These are phyloP conservation scores for Ginglymostoma cirratum DNA, from an alignment of 2,113 vertebrate genomes.

Conservation along the genomic window DNA sequence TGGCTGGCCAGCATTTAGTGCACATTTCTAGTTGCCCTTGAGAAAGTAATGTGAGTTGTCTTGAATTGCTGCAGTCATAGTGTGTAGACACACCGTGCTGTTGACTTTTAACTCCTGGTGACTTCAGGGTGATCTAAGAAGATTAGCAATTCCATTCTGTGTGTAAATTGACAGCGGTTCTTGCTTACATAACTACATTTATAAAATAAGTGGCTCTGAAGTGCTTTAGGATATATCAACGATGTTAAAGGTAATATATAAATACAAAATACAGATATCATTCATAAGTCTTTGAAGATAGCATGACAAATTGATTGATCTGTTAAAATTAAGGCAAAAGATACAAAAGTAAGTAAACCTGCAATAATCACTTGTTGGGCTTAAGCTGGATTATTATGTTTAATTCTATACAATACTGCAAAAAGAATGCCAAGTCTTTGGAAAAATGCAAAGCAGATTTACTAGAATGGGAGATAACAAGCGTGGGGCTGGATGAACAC, in stretches of 20 bases:
- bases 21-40: no score
- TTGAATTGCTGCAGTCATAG: no score
- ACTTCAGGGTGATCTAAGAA: neutral
- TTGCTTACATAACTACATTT: neutral
- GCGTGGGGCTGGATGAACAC: no score
- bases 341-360: neutral
- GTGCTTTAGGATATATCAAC: neutral
- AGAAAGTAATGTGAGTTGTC: no score
- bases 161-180: no score
- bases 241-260: neutral
- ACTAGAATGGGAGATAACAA: neutral
- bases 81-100: no score
- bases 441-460: neutral
- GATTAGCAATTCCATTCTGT: neutral
- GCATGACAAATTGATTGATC: neutral
- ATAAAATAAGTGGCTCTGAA: neutral
- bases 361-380: neutral
- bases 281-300: neutral
- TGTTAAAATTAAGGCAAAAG: neutral
- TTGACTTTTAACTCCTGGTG: neutral
- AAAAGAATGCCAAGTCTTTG: neutral
- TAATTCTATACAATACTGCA: neutral
- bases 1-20: no score
- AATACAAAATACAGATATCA: neutral
- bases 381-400: neutral